Base-by-base conservation (phyloP, 92 coral and sea anemone species). In the Muricea muricata region DNA sequence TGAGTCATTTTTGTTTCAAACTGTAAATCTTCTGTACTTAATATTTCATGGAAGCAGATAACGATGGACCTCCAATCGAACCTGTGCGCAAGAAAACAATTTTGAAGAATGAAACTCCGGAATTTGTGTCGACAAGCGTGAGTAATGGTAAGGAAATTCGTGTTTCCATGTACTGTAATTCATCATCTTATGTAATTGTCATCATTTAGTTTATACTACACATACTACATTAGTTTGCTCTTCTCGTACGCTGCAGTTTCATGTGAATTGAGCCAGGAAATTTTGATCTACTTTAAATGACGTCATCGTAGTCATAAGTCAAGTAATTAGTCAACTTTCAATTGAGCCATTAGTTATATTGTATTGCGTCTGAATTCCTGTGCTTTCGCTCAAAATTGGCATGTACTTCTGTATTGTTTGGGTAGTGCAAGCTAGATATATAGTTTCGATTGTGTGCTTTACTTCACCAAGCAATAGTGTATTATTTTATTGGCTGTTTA, bases 21-120 rank as follows among this genome's bases (percentile, higher is more conserved):
- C 60, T 52, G 7, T 20, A 4, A 52, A 52, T 52, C 20, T 18
- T 52, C 5, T 37, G 42, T 0, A 17, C 3, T 18, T 48, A 9
- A 52, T n/a, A n/a, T n/a, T 63, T 25, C 30, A 63, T 63, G 70
- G 37, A 32, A 9, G 68, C 32, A 48, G 60, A 15, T 52, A 63
- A 63, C 70, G 70, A 63, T 30, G 37, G 20, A 39, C 70, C 35
- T 63, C 70, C 70, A 26, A 57, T 57, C n/a, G 70, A 63, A 63
- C 70, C 70, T 28, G 39, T 63, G 30, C 70, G 30, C 3, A 29
- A 26, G 21, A 26, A 63, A 17, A 30, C 70, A 63, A 42, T 23
- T 52, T 50, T 50, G n/a, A 75, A 75, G 45, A 75, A 75, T 31
- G 40, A 75, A 75, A 75, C 80, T 47, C 80, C 80, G 0, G 45